Evolutionary conservation across 1,140 invertebrate species (phyloP).

Genomic region (Nomia melanderi): DNA sequence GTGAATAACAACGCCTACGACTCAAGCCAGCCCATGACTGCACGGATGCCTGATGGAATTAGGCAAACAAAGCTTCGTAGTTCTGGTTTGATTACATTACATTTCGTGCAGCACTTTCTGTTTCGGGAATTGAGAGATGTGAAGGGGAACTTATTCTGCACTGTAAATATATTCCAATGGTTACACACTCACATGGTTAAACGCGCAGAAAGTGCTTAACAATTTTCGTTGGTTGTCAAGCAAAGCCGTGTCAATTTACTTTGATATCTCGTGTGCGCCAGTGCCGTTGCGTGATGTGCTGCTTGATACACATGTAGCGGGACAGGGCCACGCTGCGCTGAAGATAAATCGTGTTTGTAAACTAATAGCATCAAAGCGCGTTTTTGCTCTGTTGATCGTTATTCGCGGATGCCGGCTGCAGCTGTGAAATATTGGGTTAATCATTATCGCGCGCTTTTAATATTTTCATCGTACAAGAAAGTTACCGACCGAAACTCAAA

Average conservation of each 20-base stretch:
- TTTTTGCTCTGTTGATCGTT: conserved; percentile 25
- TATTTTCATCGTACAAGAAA: conserved; percentile 37
- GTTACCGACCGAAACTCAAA: too few species aligned
- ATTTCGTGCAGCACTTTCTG: background rate
- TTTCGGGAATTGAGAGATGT: background rate
- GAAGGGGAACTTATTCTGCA: conserved; percentile 19
- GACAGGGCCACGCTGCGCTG: conserved; percentile 24
- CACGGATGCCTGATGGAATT: background rate
- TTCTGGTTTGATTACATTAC: conserved; percentile 4
- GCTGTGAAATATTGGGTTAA: conserved; percentile 18
- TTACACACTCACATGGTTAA: conserved; percentile 30
- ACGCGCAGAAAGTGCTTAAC: conserved; percentile 49
- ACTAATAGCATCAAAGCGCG: conserved; percentile 47
- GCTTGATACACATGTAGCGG: conserved; percentile 14
- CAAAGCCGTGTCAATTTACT: conserved; percentile 60
- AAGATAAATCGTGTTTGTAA: conserved; percentile 54
- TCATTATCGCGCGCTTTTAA: conserved; percentile 8
- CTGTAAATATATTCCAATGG: conserved; percentile 24
- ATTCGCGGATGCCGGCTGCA: background rate
- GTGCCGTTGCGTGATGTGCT: conserved; percentile 16
- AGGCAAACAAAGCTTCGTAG: background rate
- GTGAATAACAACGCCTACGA: background rate
- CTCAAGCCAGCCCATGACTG: background rate
- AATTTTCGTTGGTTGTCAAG: conserved; percentile 48
- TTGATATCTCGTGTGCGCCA: conserved; percentile 49